Conservation (phyloP, 1,140 invertebrate species). For the Bicyclus anynana region DNA sequence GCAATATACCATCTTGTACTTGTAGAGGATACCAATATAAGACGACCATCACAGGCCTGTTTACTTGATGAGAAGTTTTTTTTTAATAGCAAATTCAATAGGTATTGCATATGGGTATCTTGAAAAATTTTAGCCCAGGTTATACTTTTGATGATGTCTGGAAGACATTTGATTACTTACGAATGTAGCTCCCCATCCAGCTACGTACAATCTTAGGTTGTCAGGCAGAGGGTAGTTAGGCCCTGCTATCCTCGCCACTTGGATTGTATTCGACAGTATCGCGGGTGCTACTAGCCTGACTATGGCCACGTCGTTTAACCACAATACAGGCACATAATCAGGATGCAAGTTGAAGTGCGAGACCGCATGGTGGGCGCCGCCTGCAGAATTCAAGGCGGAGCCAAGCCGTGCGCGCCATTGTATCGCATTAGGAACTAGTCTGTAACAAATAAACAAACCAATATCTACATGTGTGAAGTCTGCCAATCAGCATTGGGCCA, state of each 20-base stretch:
- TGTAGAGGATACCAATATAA: too few relatives aligned
- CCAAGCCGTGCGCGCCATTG: slow-evolving; percentile 40
- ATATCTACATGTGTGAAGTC: too few relatives aligned
- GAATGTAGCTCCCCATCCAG: slow-evolving; percentile 78
- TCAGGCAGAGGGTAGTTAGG: slow-evolving; percentile 34
- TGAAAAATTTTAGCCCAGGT: too few relatives aligned
- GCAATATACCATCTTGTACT: too few relatives aligned
- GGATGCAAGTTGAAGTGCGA: slow-evolving; percentile 67
- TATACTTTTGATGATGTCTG: too few relatives aligned
- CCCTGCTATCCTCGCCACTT: slow-evolving; percentile 35
- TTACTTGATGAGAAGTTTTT: too few relatives aligned
- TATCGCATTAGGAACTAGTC: slow-evolving; percentile 20
- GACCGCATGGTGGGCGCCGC: slow-evolving; percentile 56
- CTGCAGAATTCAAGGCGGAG: slow-evolving; percentile 29
- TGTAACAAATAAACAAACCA: too few relatives aligned
- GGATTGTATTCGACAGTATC: slow-evolving; percentile 28
- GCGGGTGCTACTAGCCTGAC: slow-evolving; percentile 45
- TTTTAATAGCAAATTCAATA: too few relatives aligned
- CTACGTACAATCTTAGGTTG: slow-evolving; percentile 61
- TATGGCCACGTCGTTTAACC: slow-evolving; percentile 80
- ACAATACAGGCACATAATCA: slow-evolving; percentile 59
- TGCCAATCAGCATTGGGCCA: too few relatives aligned
- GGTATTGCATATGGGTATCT: too few relatives aligned
- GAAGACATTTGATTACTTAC: too few relatives aligned
- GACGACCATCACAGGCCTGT: too few relatives aligned